phyloP scores from a whole-genome alignment of 92 coral and sea anemone genomes.

The Ricordea florida region DNA sequence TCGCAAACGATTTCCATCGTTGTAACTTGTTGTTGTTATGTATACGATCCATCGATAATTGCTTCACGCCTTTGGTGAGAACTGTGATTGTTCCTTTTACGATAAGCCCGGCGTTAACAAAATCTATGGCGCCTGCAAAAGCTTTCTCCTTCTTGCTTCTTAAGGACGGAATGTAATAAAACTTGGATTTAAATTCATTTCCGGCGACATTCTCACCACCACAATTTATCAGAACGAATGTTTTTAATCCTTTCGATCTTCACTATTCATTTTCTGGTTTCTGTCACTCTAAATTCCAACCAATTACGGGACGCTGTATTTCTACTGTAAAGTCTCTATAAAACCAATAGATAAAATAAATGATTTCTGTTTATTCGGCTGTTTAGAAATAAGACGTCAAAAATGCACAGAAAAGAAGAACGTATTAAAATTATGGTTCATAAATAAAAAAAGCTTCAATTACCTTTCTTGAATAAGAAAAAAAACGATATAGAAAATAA shows the following conservation, averaged over 20 bases:
- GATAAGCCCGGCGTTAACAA: conserved; percentile 10
- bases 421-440: not conserved
- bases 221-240: conserved; percentile 15
- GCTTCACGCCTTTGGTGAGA: not conserved
- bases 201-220: conserved; percentile 21
- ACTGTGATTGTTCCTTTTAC: not conserved
- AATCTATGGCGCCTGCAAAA: too few relatives aligned
- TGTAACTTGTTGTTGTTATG: conserved; percentile 16
- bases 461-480: not conserved
- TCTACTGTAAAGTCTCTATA: not conserved
- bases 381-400: not conserved
- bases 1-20: conserved; percentile 23
- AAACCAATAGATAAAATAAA: conserved; percentile 13
- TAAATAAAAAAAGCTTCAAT: not conserved
- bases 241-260: conserved; percentile 35
- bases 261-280: conserved; percentile 17
- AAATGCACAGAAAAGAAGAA: not conserved
- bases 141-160: too few relatives aligned
- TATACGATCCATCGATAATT: conserved; percentile 10
- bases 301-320: conserved; percentile 30
- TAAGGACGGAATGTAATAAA: too few relatives aligned
- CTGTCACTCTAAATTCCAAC: conserved; percentile 36
- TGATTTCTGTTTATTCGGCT: conserved; percentile 8
- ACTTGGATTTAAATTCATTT: conserved; percentile 48
- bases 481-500: too few relatives aligned